Evolutionary conservation across 2,888 invertebrate genomes (phyloP).

Genomic region (Bombylius major): DNA sequence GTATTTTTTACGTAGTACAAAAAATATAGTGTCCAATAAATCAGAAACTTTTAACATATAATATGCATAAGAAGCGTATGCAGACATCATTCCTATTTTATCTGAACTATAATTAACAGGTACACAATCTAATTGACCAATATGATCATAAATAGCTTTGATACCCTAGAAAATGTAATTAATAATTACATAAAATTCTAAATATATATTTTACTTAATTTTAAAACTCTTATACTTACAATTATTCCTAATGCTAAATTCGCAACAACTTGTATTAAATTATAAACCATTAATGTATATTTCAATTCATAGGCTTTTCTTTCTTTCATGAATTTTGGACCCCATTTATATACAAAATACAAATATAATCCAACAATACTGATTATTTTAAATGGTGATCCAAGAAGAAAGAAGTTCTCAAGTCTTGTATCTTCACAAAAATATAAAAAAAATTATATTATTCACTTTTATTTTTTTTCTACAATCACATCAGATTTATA

Average conservation of each 20-base stretch:
- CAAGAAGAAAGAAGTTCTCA: constrained; percentile 49
- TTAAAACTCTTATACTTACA: background rate
- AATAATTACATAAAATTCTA: background rate
- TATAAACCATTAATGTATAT: constrained; percentile 35
- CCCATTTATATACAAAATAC: constrained; percentile 51
- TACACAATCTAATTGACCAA: background rate
- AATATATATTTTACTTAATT: background rate
- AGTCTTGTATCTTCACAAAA: constrained; percentile 45
- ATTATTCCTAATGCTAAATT: background rate
- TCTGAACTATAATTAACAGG: constrained; percentile 3
- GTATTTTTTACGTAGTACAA: constrained; percentile 54
- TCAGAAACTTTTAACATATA: constrained; percentile 49
- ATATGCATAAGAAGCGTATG: constrained; percentile 41
- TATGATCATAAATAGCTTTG: background rate
- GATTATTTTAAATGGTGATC: constrained; percentile 48
- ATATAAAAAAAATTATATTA: background rate
- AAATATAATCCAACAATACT: constrained; percentile 46
- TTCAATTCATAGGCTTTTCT: constrained; percentile 49
- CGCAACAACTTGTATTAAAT: background rate
- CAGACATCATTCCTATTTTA: background rate
- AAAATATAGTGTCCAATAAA: constrained; percentile 54
- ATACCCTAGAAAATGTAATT: background rate
- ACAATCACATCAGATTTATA: background rate
- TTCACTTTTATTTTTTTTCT: background rate
- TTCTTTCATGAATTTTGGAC: constrained; percentile 56